phyloP scores from a whole-genome alignment of 1,140 invertebrate species.

The Musca vetustissima region DNA sequence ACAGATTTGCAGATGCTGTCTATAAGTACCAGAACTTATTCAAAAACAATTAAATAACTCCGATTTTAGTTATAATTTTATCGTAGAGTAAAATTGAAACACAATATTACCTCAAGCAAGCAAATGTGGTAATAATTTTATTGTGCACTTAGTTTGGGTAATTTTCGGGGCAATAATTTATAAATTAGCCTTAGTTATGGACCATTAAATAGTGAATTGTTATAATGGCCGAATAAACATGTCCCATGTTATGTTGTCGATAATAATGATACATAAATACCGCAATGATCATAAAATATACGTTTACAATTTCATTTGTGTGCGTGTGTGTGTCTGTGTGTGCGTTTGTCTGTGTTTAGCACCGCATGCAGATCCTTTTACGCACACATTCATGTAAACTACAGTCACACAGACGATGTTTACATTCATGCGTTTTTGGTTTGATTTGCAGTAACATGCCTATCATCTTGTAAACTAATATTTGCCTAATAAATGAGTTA shows the following conservation, averaged over 20 bases:
- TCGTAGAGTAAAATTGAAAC: too few relatives aligned
- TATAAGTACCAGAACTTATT: too few relatives aligned
- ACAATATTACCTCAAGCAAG: too few relatives aligned
- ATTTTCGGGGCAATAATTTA: too few relatives aligned
- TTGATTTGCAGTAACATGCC: slow-evolving; percentile 28
- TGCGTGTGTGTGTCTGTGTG: background rate
- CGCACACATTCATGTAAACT: background rate
- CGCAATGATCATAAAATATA: slow-evolving; percentile 21
- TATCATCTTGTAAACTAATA: slow-evolving; percentile 53
- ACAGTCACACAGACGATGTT: background rate
- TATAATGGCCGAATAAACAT: slow-evolving; percentile 19
- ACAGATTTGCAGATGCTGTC: too few relatives aligned
- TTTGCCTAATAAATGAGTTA: slow-evolving; percentile 52
- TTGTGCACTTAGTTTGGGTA: too few relatives aligned
- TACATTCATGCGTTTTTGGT: slow-evolving; percentile 12
- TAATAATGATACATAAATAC: slow-evolving; percentile 22
- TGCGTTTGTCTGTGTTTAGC: background rate
- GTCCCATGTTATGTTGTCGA: slow-evolving; percentile 15
- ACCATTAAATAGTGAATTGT: background rate
- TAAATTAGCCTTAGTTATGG: too few relatives aligned
- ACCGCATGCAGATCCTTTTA: background rate
- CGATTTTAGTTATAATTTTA: too few relatives aligned
- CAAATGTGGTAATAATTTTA: too few relatives aligned
- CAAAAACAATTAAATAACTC: too few relatives aligned
- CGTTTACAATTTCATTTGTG: background rate